Evolutionary conservation across 1,140 invertebrate genomes (phyloP).

Genomic region (Megalonaias nervosa): DNA sequence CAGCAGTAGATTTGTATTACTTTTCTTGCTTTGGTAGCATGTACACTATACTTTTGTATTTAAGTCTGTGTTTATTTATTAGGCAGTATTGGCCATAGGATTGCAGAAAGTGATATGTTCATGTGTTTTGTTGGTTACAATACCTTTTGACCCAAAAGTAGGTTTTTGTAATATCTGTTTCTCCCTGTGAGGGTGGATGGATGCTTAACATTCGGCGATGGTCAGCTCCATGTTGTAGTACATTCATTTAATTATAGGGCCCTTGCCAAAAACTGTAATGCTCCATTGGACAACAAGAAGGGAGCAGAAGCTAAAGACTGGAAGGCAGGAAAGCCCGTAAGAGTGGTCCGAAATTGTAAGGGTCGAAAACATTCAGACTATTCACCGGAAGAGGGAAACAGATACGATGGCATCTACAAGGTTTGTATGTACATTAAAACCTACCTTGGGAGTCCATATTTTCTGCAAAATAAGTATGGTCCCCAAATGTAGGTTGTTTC

Average conservation of each 20-base stretch:
- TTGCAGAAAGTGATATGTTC: background rate
- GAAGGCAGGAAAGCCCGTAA: constrained; percentile 83
- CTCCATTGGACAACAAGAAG: constrained; percentile 76
- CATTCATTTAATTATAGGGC: constrained; percentile 74
- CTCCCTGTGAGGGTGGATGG: background rate
- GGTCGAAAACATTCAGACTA: constrained; percentile 82
- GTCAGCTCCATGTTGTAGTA: too few species aligned
- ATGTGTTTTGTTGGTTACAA: background rate
- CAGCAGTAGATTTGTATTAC: too few species aligned
- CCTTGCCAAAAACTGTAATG: constrained; percentile 85
- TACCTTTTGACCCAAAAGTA: background rate
- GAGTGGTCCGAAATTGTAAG: constrained; percentile 86
- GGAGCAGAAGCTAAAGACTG: constrained; percentile 84
- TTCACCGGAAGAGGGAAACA: constrained; percentile 82
- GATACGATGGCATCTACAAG: constrained; percentile 75
- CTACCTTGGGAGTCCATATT: background rate
- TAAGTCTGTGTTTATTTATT: background rate
- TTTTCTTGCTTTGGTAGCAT: too few species aligned
- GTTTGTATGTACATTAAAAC: constrained; percentile 42
- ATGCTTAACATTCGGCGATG: too few species aligned
- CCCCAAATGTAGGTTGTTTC: background rate
- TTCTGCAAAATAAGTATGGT: background rate
- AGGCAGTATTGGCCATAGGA: background rate
- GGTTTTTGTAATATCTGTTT: background rate
- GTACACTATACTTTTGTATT: background rate